Evolutionary conservation across 1,140 invertebrate genomes (phyloP).

Genomic region (Chrysopa pallens): DNA sequence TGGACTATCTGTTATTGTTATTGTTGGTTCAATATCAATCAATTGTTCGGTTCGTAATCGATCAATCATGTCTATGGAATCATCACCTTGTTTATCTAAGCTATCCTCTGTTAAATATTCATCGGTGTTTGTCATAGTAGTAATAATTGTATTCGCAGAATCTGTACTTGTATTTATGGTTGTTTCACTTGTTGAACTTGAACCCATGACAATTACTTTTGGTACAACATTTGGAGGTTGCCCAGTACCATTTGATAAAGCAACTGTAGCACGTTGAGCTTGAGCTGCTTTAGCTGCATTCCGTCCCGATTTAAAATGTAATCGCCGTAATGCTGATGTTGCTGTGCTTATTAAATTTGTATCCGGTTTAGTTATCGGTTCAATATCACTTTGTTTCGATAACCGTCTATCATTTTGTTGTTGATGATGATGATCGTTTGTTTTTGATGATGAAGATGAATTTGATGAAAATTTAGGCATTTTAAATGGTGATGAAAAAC

Average conservation of each 20-base stretch:
- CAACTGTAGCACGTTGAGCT: conserved; percentile 8
- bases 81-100: conserved; percentile 38
- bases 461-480: background rate
- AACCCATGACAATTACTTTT: conserved; percentile 58
- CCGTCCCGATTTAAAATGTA: conserved; percentile 44
- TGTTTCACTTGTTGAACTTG: conserved; percentile 55
- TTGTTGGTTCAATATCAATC: conserved; percentile 1
- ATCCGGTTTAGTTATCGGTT: conserved; percentile 14
- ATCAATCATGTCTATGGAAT: conserved; percentile 24
- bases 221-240: conserved; percentile 18
- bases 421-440: background rate
- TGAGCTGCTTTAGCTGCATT: conserved; percentile 22
- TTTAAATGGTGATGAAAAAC: background rate
- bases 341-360: conserved; percentile 35
- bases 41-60: conserved; percentile 11
- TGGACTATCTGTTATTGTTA: conserved; percentile 3
- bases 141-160: conserved; percentile 62
- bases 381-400: conserved; percentile 24
- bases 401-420: conserved; percentile 8
- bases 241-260: conserved; percentile 1
- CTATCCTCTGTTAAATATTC: conserved; percentile 57
- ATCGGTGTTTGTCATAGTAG: conserved; percentile 54
- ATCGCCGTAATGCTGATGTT: conserved; percentile 42
- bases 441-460: background rate
- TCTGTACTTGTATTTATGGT: conserved; percentile 71